Percentiles rank a stretch among this genome's conserved stretches.
phyloP scores from a whole-genome alignment of 2,113 vertebrate genomes.

The Azemiops feae region DNA sequence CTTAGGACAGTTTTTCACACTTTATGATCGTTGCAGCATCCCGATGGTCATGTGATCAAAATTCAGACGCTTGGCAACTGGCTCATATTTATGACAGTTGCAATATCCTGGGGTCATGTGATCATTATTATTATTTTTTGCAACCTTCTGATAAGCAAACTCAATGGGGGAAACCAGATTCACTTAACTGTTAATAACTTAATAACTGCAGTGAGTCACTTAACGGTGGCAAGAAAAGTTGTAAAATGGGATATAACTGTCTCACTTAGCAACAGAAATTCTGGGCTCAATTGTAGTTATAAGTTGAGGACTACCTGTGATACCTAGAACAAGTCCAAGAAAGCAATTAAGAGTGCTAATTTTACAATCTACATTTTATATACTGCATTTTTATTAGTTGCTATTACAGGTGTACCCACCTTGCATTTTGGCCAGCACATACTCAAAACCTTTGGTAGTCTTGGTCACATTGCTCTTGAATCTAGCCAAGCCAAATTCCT shows the following conservation, averaged over 20 bases:
- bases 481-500: conserved; percentile 96
- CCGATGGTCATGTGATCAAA: neutral
- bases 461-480: conserved; percentile 96
- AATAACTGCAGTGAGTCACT: neutral
- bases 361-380: neutral
- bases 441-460: conserved; percentile 95
- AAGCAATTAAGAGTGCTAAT: neutral
- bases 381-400: neutral
- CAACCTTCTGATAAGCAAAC: neutral
- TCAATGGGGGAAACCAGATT: neutral
- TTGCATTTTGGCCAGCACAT: conserved; percentile 91
- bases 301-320: neutral
- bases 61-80: neutral
- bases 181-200: neutral
- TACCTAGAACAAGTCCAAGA: neutral
- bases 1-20: neutral
- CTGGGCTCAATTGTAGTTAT: neutral
- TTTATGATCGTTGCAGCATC: neutral
- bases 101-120: neutral
- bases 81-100: neutral
- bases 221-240: neutral
- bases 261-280: neutral
- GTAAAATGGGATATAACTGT: neutral
- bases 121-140: neutral
- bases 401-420: conserved; percentile 70